A percentile compares a stretch with the other conserved stretches of the same genome.
Conservation (phyloP, 2,797 vertebrate species). For the Enteromius anoplus region DNA sequence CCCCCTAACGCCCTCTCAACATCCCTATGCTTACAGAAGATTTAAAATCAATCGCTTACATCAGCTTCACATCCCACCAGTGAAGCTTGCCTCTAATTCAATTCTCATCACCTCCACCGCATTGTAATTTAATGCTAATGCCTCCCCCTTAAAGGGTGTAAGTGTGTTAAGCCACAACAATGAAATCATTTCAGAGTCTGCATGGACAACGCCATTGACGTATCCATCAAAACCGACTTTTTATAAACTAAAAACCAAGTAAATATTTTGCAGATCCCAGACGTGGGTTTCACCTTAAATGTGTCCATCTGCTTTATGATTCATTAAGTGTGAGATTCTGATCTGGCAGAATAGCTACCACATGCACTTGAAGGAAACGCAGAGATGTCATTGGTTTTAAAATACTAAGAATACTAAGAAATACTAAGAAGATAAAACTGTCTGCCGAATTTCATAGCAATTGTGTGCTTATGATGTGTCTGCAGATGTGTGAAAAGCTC, state of each 20-base stretch:
- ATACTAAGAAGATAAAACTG: conserved; percentile 8
- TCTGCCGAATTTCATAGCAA: neutral
- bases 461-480: neutral
- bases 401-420: neutral
- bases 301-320: conserved; percentile 21
- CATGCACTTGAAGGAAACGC: neutral
- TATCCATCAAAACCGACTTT: neutral
- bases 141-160: conserved; percentile 26
- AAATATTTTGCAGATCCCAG: conserved; percentile 7
- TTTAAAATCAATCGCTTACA: conserved; percentile 33
- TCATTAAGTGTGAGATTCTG: conserved; percentile 1
- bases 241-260: conserved; percentile 1
- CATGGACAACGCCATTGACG: neutral
- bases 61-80: conserved; percentile 26
- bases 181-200: conserved; percentile 23
- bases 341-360: conserved; percentile 18
- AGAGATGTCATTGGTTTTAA: neutral
- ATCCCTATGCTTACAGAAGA: conserved; percentile 26
- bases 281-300: conserved; percentile 10
- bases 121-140: conserved; percentile 57
- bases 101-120: conserved; percentile 55
- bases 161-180: conserved; percentile 25
- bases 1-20: conserved; percentile 6
- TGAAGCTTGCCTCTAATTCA: conserved; percentile 46
- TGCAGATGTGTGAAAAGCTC: neutral